phyloP scores from a whole-genome alignment of 2,888 invertebrate genomes.

The Augiades crinisus region DNA sequence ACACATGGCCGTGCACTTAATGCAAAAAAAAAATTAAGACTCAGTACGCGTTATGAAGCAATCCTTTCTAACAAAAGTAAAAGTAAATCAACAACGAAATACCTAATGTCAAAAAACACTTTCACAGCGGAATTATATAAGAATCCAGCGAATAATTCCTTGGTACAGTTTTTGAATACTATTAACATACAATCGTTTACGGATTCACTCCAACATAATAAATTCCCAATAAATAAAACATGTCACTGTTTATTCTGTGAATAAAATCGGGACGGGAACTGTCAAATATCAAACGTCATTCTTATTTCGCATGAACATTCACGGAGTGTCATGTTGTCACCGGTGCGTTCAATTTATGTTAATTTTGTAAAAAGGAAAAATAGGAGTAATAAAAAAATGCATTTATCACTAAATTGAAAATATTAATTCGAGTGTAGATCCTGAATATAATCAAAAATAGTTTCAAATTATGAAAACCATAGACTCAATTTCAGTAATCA shows the following conservation, averaged over 20 bases:
- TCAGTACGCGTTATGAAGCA: slow-evolving; percentile 14
- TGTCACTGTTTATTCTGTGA: slow-evolving; percentile 49
- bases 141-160: slow-evolving; percentile 28
- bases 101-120: slow-evolving; percentile 51
- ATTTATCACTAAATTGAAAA: no score
- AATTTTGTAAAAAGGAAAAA: neutral
- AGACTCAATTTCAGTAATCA: no score
- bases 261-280: slow-evolving; percentile 47
- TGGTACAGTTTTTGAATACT: slow-evolving; percentile 25
- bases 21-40: slow-evolving; percentile 11
- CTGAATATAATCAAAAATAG: no score
- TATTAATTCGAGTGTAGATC: no score
- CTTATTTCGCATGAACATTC: neutral
- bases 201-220: slow-evolving; percentile 32
- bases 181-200: slow-evolving; percentile 33
- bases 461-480: no score
- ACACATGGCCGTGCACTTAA: slow-evolving; percentile 19
- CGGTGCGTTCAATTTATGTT: slow-evolving; percentile 24
- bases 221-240: slow-evolving; percentile 39
- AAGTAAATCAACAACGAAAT: slow-evolving; percentile 57
- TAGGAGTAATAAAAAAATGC: no score
- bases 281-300: slow-evolving; percentile 41
- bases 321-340: slow-evolving; percentile 27
- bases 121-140: slow-evolving; percentile 40
- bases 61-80: slow-evolving; percentile 46